Evolutionary conservation across 2,888 invertebrate species (phyloP).

Genomic region (Pammene aurita): DNA sequence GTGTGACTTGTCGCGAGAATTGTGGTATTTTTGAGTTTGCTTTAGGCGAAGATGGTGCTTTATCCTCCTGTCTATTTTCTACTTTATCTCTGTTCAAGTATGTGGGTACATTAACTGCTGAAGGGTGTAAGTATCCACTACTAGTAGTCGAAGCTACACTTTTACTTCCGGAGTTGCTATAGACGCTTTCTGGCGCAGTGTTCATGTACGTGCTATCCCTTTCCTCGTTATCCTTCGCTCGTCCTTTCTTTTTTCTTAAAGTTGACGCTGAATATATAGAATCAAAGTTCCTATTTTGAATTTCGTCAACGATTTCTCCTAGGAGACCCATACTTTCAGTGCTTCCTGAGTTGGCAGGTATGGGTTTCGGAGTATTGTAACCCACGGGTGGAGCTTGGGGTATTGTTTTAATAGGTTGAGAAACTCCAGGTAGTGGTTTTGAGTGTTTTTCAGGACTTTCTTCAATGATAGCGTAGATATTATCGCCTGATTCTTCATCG

Average conservation of each 20-base stretch:
- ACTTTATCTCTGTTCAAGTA: slow-evolving; percentile 60
- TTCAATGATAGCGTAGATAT: slow-evolving; percentile 94
- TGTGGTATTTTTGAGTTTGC: slow-evolving; percentile 77
- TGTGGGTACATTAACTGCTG: slow-evolving; percentile 86
- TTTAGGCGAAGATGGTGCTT: slow-evolving; percentile 72
- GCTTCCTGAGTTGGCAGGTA: slow-evolving; percentile 78
- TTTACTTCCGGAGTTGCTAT: slow-evolving; percentile 85
- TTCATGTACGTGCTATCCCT: slow-evolving; percentile 85
- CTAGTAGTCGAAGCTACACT: slow-evolving; percentile 85
- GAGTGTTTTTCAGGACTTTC: slow-evolving; percentile 85
- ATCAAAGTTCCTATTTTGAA: slow-evolving; percentile 92
- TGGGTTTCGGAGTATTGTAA: slow-evolving; percentile 75
- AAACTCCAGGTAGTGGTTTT: slow-evolving; percentile 69
- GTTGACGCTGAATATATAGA: slow-evolving; percentile 93
- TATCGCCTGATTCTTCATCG: slow-evolving; percentile 86
- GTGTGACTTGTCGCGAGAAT: slow-evolving; percentile 75
- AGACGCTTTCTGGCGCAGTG: slow-evolving; percentile 85
- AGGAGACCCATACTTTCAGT: slow-evolving; percentile 89
- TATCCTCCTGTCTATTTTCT: slow-evolving; percentile 63
- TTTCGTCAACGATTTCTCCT: slow-evolving; percentile 94
- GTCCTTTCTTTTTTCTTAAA: slow-evolving; percentile 84
- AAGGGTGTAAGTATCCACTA: slow-evolving; percentile 89
- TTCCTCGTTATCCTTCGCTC: slow-evolving; percentile 61
- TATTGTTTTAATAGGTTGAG: slow-evolving; percentile 61
- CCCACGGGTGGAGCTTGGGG: slow-evolving; percentile 76